Percentiles rank a stretch among this genome's conserved stretches.
phyloP scores from a whole-genome alignment of 2,113 vertebrate species.

The Rhipidura dahli region DNA sequence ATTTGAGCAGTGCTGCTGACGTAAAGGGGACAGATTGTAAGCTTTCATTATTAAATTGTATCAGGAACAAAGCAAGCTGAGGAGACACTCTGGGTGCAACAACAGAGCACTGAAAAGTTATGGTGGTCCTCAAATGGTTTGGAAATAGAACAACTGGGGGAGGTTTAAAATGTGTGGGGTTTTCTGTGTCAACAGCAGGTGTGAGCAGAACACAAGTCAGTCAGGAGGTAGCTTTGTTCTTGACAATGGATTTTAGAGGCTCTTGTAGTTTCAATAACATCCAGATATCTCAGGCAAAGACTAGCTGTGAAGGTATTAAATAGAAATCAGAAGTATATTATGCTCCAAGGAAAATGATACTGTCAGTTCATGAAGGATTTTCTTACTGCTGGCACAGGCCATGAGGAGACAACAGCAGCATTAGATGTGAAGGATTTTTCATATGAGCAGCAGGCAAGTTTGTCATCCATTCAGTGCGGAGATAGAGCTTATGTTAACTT shows the following conservation, averaged over 20 bases:
- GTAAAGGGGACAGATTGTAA: neutral
- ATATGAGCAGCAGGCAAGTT: fast-evolving
- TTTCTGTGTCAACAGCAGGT: neutral
- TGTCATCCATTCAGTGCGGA: neutral
- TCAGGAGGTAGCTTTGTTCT: neutral
- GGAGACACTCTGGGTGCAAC: neutral
- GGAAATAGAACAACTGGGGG: neutral
- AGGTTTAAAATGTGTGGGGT: neutral
- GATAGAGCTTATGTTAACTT: neutral
- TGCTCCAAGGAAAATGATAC: neutral
- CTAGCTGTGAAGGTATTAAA: neutral
- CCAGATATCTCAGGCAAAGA: neutral
- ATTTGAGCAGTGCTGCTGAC: neutral
- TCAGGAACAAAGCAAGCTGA: neutral
- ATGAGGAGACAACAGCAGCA: neutral
- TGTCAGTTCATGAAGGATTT: neutral
- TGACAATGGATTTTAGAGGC: neutral
- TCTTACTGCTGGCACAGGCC: neutral
- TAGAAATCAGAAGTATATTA: neutral
- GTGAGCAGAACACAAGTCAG: neutral
- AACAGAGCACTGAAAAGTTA: neutral
- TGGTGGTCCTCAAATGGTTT: neutral
- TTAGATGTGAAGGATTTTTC: neutral
- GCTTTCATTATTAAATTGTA: neutral
- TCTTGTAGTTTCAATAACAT: neutral